Evolutionary conservation across 2,888 invertebrate species (phyloP), one percentile per base, ranked within the genome.

Genomic region (Apodemia mormo): DNA sequence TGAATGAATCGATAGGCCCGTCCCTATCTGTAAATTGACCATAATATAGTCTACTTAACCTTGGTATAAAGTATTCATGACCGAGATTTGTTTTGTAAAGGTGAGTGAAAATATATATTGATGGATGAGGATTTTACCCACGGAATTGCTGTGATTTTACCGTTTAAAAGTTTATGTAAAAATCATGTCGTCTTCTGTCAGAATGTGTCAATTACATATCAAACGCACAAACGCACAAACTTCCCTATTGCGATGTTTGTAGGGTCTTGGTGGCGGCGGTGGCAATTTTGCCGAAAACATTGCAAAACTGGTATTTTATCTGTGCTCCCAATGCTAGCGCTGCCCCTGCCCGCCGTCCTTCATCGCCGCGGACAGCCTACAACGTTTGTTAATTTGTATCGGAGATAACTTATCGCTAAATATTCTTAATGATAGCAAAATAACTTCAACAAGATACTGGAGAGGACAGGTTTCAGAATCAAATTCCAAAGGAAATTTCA

Each of bases 301-400:
- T 67, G 37, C 37, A 52, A 67, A 67, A 67, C 68, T 58, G 58
- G 56, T 56, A 67, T 52, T 61, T 68, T 54, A 33, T 56, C 29
- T 58, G 58, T 6, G n/a, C 30, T 40, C 67, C 33, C 7, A 68
- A 37, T 30, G 56, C 40, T 30, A 45, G 33, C 14, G 33, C 49
- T 10, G 49, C 12, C 5, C n/a, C 61, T 12, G 29, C 29, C 12
- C 10, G 30, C 49, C 49, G 64, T 65, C 7, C 22, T 64, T 69
- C 65, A 56, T 65, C 30, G 49, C 52, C 49, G 49, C 45, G 45
- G 61, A 61, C 61, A 61, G 61, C 61, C 10, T 61, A 61, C 61
- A 61, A 6, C 61, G 61, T 61, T 61, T 61, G 61, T 61, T 61
- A 61, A 61, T 61, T 61, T 61, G 33, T 30, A 30, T 33, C 7